Evolutionary conservation across 2,113 vertebrate species (phyloP).

Genomic region (Hemiprocne comata): DNA sequence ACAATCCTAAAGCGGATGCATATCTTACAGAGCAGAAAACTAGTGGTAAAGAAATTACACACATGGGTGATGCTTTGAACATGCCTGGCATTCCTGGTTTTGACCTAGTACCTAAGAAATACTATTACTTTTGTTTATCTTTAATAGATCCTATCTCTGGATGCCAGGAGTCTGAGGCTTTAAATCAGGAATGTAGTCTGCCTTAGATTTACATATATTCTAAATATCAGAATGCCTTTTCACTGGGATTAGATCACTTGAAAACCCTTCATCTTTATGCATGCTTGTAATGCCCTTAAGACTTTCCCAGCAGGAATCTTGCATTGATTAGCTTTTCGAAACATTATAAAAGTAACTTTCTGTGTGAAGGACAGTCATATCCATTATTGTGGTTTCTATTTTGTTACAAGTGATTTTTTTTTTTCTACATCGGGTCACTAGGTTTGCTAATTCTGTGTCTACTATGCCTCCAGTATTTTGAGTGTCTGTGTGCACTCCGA

Average conservation of each 20-base stretch:
- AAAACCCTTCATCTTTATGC: not conserved
- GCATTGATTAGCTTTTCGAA: not conserved
- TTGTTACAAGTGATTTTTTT: not conserved
- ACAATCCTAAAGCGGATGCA: not conserved
- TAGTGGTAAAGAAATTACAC: not conserved
- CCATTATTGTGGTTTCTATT: not conserved
- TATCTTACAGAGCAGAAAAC: not conserved
- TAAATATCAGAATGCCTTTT: not conserved
- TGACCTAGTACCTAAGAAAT: not conserved
- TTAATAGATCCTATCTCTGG: not conserved
- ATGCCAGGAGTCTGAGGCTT: not conserved
- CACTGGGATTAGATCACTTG: not conserved
- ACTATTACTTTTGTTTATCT: not conserved
- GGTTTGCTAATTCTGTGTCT: not conserved
- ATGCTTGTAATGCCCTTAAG: not conserved
- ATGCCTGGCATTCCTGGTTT: not conserved
- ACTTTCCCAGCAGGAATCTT: not conserved
- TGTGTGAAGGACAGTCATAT: not conserved
- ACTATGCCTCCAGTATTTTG: not conserved
- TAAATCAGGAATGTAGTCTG: not conserved
- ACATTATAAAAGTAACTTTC: not conserved
- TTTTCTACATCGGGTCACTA: not conserved
- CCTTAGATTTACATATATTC: not conserved
- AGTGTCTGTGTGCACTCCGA: rapidly evolving
- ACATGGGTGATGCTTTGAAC: not conserved